Evolutionary conservation across 1,140 invertebrate species (phyloP).

Genomic region (Myzus persicae): DNA sequence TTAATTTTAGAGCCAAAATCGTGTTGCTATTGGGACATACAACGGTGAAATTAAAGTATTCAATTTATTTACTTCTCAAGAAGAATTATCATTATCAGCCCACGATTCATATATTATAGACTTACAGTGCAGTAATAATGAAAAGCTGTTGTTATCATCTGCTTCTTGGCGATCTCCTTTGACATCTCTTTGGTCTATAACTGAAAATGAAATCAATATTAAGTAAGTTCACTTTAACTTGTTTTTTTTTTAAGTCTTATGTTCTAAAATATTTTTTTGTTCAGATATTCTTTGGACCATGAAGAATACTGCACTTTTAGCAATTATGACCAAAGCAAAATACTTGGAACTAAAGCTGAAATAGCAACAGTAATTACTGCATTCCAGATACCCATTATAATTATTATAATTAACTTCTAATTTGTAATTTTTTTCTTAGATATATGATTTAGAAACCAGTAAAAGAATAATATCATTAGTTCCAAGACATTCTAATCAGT

Average conservation of each 20-base stretch:
- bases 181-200: constrained; percentile 85
- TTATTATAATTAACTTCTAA: background rate
- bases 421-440: constrained; percentile 67
- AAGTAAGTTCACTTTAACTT: constrained; percentile 66
- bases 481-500: constrained; percentile 86
- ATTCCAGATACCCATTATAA: background rate
- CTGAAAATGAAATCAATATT: constrained; percentile 73
- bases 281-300: constrained; percentile 75
- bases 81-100: constrained; percentile 78
- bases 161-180: constrained; percentile 82
- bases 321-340: constrained; percentile 82
- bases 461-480: constrained; percentile 76
- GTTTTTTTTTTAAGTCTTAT: constrained; percentile 14
- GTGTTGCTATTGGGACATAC: constrained; percentile 45
- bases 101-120: constrained; percentile 86
- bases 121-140: constrained; percentile 77
- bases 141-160: constrained; percentile 84
- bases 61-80: constrained; percentile 64
- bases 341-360: constrained; percentile 84
- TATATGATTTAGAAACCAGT: constrained; percentile 90
- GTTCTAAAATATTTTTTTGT: constrained; percentile 59
- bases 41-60: constrained; percentile 52
- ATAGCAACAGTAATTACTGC: constrained; percentile 70
- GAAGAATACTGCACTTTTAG: constrained; percentile 93
- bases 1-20: constrained; percentile 22